A percentile compares a stretch with the other conserved stretches of the same genome.
phyloP scores from a whole-genome alignment of 1,140 invertebrate species.

The Andrena cerasifolii region DNA sequence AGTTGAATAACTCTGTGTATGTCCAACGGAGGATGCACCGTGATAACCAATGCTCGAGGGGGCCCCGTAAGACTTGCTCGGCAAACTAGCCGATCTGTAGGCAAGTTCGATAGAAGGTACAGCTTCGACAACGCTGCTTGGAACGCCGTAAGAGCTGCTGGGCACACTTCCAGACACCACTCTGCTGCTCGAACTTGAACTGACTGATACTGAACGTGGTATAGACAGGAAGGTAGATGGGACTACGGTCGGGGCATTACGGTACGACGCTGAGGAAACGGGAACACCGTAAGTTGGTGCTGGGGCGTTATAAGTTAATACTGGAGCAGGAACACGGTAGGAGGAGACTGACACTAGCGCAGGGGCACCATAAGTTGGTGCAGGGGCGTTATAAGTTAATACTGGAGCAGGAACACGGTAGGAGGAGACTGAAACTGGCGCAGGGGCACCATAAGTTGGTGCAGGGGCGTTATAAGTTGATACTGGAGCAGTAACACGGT shows the following conservation, averaged over 20 bases:
- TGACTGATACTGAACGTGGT: slow-evolving; percentile 17
- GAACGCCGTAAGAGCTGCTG: background rate
- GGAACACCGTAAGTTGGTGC: background rate
- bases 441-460: too few species aligned
- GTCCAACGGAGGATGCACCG: background rate
- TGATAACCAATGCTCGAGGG: background rate
- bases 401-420: too few species aligned
- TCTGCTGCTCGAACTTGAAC: background rate
- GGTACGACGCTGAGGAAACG: background rate
- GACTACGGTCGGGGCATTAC: background rate
- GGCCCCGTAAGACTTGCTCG: background rate
- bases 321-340: background rate
- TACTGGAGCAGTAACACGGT: too few species aligned
- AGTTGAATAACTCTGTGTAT: background rate
- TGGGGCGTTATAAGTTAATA: background rate
- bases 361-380: background rate
- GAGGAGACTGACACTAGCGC: background rate
- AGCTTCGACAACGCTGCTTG: background rate
- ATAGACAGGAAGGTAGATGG: slow-evolving; percentile 60
- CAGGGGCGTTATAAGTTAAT: too few species aligned
- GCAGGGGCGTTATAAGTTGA: too few species aligned
- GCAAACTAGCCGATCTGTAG: background rate
- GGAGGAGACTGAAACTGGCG: too few species aligned
- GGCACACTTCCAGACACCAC: background rate
- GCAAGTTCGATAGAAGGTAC: background rate